phyloP scores from a whole-genome alignment of 2,797 vertebrate genomes.

The Neoniphon sammara region DNA sequence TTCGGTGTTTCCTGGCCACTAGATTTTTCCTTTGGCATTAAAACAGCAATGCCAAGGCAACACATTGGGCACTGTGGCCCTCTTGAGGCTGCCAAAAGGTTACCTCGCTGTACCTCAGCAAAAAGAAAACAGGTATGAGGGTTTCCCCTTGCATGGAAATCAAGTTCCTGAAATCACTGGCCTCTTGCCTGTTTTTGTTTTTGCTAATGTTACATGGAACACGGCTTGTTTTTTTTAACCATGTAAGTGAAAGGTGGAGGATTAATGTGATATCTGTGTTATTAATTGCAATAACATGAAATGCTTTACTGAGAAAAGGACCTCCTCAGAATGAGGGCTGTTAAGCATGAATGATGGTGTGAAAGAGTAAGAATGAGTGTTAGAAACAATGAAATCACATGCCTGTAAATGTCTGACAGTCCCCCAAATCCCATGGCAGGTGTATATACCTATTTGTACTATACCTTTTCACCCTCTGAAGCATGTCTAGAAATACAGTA shows the following conservation, averaged over 20 bases:
- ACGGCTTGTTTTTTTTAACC: conserved; percentile 48
- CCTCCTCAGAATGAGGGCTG: conserved; percentile 49
- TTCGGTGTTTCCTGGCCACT: not conserved
- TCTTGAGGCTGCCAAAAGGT: conserved; percentile 10
- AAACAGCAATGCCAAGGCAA: not conserved
- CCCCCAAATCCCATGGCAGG: conserved; percentile 2
- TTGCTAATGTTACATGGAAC: conserved; percentile 31
- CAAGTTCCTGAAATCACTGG: conserved; percentile 1
- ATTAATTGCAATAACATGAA: conserved; percentile 70
- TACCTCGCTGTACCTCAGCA: not conserved
- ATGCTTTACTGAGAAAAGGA: conserved; percentile 53
- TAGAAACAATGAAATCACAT: conserved; percentile 13
- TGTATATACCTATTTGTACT: not conserved
- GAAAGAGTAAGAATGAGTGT: conserved; percentile 43
- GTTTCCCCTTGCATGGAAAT: conserved; percentile 1
- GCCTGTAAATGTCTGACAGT: conserved; percentile 46
- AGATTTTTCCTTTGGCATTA: not conserved
- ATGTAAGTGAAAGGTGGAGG: conserved; percentile 51
- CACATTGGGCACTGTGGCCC: not conserved
- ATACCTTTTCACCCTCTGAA: conserved; percentile 14
- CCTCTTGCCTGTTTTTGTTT: conserved; percentile 30
- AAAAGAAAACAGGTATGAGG: not conserved
- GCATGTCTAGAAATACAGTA: conserved; percentile 34
- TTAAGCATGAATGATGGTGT: conserved; percentile 34
- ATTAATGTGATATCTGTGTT: conserved; percentile 53